A percentile compares a stretch with the other conserved stretches of the same genome.
phyloP scores from a whole-genome alignment of 1,140 invertebrate species.

The Homalodisca vitripennis region DNA sequence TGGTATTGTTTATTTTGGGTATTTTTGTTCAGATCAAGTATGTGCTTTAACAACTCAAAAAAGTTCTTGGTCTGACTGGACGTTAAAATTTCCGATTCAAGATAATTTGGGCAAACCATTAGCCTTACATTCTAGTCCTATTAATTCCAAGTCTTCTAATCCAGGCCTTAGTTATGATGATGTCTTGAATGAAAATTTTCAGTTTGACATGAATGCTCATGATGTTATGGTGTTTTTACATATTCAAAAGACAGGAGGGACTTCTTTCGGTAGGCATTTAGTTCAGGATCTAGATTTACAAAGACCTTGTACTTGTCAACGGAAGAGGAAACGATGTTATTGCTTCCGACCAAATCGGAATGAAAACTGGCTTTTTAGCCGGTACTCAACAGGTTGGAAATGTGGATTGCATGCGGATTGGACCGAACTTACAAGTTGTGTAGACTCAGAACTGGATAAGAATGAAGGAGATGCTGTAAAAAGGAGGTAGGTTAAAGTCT shows the following conservation, averaged over 20 bases:
- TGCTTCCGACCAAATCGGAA: conserved; percentile 88
- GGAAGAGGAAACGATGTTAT: conserved; percentile 83
- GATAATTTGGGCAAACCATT: conserved; percentile 59
- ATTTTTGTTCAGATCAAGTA: conserved; percentile 84
- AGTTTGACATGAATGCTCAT: conserved; percentile 84
- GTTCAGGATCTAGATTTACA: conserved; percentile 90
- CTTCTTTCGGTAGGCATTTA: conserved; percentile 92
- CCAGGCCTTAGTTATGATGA: conserved; percentile 67
- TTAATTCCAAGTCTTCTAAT: conserved; percentile 50
- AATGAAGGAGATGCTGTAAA: conserved; percentile 78
- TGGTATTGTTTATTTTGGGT: conserved; percentile 82
- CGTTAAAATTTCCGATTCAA: conserved; percentile 45
- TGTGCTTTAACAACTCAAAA: conserved; percentile 65
- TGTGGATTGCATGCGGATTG: conserved; percentile 98
- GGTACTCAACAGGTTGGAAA: conserved; percentile 98
- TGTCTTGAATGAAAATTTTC: conserved; percentile 80
- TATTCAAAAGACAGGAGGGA: conserved; percentile 93
- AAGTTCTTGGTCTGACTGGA: conserved; percentile 47
- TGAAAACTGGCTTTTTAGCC: conserved; percentile 96
- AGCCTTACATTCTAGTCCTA: conserved; percentile 48
- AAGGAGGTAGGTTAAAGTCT: conserved; percentile 58
- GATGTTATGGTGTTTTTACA: conserved; percentile 99
- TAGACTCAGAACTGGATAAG: conserved; percentile 82
- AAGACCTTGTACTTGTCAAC: conserved; percentile 84
- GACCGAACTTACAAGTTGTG: conserved; percentile 92